Evolutionary conservation across 2,888 invertebrate genomes (phyloP), one percentile per base, ranked within the genome.

Genomic region (Heliconius cydno): DNA sequence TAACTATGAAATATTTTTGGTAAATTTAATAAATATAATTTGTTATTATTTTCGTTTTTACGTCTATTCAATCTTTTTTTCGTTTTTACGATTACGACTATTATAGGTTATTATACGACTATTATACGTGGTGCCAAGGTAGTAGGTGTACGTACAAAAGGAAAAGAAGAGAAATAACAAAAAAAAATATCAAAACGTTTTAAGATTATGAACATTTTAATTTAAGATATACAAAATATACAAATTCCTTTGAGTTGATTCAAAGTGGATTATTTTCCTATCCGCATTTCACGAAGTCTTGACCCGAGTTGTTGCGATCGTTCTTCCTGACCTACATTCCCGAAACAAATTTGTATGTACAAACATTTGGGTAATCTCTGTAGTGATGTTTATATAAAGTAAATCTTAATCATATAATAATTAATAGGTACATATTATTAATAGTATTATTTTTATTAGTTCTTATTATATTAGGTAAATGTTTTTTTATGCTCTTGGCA

Each of bases 251-350:
- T 30, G 66, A 60, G 60, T 67, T 73, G 73, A n/a, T 57, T 57
- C 67, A 67, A 68, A 72, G 74, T 74, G 79, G 78, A 67, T 81
- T 63, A 81, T 78, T 76, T 79, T 30, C 77, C 72, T 34, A 68
- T 79, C 77, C 70, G 75, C 77, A 76, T 80, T 76, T 52, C 77
- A 71, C 70, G 67, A 71, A 78, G 70, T 60, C 63, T 77, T 79
- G 81, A 81, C 81, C 79, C 72, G 65, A 75, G 76, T 67, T 75
- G 77, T 75, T 77, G 63, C 66, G 80, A 77, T 77, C 67, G 81
- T 81, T 78, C 78, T 79, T 83, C 78, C 81, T 84, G 85, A 85
- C 85, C 85, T 80, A 84, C 70, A 83, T 85, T 79, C 76, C 68
- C 76, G 25, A 77, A 83, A 83, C 82, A 82, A 80, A 85, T 83